A percentile compares a stretch with the other conserved stretches of the same genome.
These are phyloP conservation scores for Chloroceryle aenea DNA, from an alignment of 2,113 vertebrate genomes.

Conservation along the genomic window DNA sequence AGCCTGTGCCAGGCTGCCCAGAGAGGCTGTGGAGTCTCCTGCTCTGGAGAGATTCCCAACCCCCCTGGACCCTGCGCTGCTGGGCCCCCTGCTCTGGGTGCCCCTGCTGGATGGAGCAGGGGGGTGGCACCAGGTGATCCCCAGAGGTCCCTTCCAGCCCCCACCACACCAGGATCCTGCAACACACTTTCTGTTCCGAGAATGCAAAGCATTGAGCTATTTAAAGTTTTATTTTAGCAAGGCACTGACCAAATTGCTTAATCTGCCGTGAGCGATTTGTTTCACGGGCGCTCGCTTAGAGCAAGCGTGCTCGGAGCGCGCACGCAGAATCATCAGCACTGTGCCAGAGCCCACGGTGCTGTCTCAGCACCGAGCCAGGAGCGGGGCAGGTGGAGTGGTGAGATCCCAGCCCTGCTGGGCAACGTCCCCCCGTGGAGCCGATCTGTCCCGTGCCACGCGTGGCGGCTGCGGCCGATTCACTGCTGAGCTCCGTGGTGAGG, in stretches of 20 bases:
- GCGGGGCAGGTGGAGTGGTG: neutral
- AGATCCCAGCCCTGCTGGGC: neutral
- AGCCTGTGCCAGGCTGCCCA: neutral
- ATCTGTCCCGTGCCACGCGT: no score
- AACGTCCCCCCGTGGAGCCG: no score
- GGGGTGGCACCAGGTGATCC: no score
- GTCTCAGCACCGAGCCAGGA: no score
- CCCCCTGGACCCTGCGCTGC: no score
- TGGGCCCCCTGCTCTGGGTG: no score
- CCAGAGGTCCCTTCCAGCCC: neutral
- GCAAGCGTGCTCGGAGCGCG: rapidly evolving
- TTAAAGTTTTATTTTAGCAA: neutral
- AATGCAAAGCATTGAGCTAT: neutral
- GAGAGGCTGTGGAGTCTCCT: neutral
- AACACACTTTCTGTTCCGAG: neutral
- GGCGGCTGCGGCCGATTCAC: no score
- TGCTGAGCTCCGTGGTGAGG: neutral
- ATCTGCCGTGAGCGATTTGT: neutral
- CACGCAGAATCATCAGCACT: neutral
- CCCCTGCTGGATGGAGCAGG: no score
- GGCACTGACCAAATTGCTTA: neutral
- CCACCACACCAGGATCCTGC: neutral
- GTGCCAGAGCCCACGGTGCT: neutral
- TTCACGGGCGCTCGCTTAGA: neutral
- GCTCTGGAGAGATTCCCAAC: neutral